Evolutionary conservation across 2,888 invertebrate genomes (phyloP).

Genomic region (Dryobotodes eremita): DNA sequence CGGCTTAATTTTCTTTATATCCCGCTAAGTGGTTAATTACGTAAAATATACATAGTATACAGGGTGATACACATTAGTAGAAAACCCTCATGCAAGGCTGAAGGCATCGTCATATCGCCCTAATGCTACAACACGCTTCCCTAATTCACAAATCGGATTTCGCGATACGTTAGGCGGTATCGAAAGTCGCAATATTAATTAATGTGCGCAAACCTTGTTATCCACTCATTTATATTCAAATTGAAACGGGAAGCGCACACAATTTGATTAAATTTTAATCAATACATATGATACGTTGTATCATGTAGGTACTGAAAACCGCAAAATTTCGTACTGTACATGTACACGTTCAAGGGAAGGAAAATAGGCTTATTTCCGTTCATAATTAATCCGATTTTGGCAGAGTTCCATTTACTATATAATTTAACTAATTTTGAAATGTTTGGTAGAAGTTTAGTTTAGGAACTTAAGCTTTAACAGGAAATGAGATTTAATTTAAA

Average conservation of each 20-base stretch:
- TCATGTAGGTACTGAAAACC: constrained; percentile 25
- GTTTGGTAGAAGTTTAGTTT: constrained; percentile 18
- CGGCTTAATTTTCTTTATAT: too few species aligned
- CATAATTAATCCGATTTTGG: constrained; percentile 42
- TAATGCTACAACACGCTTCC: constrained; percentile 54
- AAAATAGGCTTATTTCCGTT: constrained; percentile 42
- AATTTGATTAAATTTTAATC: constrained; percentile 80
- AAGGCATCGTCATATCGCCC: constrained; percentile 17
- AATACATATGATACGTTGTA: constrained; percentile 61
- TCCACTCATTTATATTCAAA: constrained; percentile 84
- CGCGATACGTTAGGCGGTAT: constrained; percentile 57
- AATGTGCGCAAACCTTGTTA: constrained; percentile 73
- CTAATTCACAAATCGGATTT: constrained; percentile 59
- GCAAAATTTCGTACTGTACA: constrained; percentile 34
- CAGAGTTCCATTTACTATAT: constrained; percentile 19
- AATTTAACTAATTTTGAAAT: constrained; percentile 48
- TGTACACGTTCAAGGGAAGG: constrained; percentile 24
- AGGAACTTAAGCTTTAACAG: constrained; percentile 29
- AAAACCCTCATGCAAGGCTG: constrained; percentile 15
- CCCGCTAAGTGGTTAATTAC: constrained; percentile 26
- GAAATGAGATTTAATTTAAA: constrained; percentile 41
- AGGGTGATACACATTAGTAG: not conserved
- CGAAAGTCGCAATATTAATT: constrained; percentile 76
- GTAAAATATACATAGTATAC: constrained; percentile 1
- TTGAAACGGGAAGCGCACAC: constrained; percentile 75